Evolutionary conservation across 2,797 vertebrate genomes (phyloP), one percentile per base, ranked within the genome.

Genomic region (Mormyrus proboscirostris): DNA sequence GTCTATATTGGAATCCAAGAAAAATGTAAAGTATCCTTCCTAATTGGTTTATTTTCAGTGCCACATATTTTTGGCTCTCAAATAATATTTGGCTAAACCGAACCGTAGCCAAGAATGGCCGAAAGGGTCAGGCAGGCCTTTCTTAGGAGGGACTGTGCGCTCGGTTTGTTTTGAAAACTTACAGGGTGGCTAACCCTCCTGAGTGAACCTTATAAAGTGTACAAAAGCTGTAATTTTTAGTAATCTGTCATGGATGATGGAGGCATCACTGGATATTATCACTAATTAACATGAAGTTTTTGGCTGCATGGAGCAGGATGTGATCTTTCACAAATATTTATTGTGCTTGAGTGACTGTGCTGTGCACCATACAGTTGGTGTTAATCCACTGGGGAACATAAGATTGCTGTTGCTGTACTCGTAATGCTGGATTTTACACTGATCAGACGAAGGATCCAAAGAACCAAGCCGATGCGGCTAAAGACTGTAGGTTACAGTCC

Each of bases 21-120:
- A 25, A 73, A 86, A 91, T 90, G 88, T 50, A 29, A 91, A 88
- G 83, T 47, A 44, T 88, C 49, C 89, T 76, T 55, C 22, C 25
- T 92, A 69, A 50, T 88, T 79, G 89, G 84, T 89, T 89, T 85
- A 51, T 87, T 87, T 90, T 89, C 59, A 76, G 10, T 29, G 22
- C 8, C 22, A 16, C 22, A 9, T 89, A 51, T n/a, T 38, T 57
- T 89, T 62, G 89, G 76, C 76, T 90, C 44, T 22, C 9, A 88
- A 47, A 22, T 86, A 89, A 22, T 59, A 62, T 59, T 25, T 29
- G 89, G 47, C 49, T 83, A 84, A 89, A 84, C 57, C 4, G 47
- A 41, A 65, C 22, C 16, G 10, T 62, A 16, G 44, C 53, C 38
- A 84, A 33, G 51, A n/a, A 62, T 7, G 87, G 41, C 22, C 38